Evolutionary conservation across 1,140 invertebrate genomes (phyloP).

Genomic region (Cherax quadricarinatus): DNA sequence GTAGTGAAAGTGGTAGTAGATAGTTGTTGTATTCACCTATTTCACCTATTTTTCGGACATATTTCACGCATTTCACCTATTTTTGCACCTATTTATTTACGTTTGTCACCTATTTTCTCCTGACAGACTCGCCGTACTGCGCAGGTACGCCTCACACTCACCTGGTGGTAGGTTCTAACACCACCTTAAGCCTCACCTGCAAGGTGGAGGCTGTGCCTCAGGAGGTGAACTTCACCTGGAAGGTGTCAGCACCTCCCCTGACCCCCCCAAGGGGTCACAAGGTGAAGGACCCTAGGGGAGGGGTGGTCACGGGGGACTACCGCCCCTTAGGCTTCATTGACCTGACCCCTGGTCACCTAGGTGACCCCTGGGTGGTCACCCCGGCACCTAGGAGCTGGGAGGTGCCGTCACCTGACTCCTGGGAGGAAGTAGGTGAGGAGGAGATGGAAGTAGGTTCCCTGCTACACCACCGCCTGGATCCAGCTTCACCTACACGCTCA

Average conservation of each 20-base stretch:
- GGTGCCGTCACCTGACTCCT: background rate
- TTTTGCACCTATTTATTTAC: too few species aligned
- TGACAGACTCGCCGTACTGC: conserved; percentile 47
- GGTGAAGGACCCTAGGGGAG: background rate
- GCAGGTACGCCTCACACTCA: conserved; percentile 6
- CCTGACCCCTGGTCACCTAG: conserved; percentile 20
- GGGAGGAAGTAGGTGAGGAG: background rate
- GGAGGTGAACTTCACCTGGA: conserved; percentile 41
- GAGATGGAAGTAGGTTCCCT: background rate
- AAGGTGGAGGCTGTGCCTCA: conserved; percentile 36
- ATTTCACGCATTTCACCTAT: too few species aligned
- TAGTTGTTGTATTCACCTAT: too few species aligned
- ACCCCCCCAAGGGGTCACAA: background rate
- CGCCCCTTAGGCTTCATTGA: background rate
- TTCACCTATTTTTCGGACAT: too few species aligned
- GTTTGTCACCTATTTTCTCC: too few species aligned
- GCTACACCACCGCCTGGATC: conserved; percentile 20
- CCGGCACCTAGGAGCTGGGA: conserved; percentile 21
- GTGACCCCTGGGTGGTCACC: background rate
- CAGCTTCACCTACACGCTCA: conserved; percentile 21
- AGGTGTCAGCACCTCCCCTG: background rate
- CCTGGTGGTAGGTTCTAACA: conserved; percentile 30
- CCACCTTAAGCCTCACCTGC: conserved; percentile 26
- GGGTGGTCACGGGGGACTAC: background rate
- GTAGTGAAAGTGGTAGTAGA: background rate